Evolutionary conservation across 1,140 invertebrate genomes (phyloP).

Genomic region (Stenopsyche tienmushanensis): DNA sequence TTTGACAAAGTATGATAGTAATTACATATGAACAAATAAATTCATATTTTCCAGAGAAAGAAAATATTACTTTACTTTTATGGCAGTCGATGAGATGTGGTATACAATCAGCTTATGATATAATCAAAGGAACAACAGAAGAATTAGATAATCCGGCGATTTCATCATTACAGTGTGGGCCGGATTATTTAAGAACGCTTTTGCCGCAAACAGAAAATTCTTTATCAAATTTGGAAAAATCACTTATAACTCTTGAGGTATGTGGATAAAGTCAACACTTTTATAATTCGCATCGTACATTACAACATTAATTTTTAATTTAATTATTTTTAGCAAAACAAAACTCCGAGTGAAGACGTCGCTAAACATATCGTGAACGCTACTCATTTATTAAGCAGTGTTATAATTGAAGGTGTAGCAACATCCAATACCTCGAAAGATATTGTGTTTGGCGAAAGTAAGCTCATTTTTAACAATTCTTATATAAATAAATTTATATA

Average conservation of each 20-base stretch:
- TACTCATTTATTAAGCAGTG: constrained; percentile 27
- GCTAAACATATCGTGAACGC: constrained; percentile 23
- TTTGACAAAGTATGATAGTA: too few relatives aligned
- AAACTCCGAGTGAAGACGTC: constrained; percentile 27
- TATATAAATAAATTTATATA: constrained; percentile 35
- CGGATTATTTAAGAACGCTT: constrained; percentile 63
- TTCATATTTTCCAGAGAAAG: constrained; percentile 24
- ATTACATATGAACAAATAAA: too few relatives aligned
- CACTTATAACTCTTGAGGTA: constrained; percentile 32
- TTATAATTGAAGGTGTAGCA: constrained; percentile 63
- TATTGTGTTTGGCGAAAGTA: constrained; percentile 72
- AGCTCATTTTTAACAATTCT: constrained; percentile 45
- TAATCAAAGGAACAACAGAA: constrained; percentile 63
- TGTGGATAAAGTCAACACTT: too few relatives aligned
- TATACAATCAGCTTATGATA: constrained; percentile 60
- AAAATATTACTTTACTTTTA: constrained; percentile 24
- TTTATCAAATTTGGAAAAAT: constrained; percentile 26
- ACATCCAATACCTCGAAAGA: constrained; percentile 72
- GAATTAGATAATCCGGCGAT: constrained; percentile 71
- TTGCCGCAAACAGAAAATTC: constrained; percentile 26
- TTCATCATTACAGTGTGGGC: constrained; percentile 67
- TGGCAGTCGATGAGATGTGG: constrained; percentile 42
- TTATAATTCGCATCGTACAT: not conserved
- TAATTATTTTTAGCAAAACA: constrained; percentile 28
- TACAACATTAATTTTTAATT: not conserved